phyloP scores from a whole-genome alignment of 2,113 vertebrate genomes.

The Atractosteus spatula region DNA sequence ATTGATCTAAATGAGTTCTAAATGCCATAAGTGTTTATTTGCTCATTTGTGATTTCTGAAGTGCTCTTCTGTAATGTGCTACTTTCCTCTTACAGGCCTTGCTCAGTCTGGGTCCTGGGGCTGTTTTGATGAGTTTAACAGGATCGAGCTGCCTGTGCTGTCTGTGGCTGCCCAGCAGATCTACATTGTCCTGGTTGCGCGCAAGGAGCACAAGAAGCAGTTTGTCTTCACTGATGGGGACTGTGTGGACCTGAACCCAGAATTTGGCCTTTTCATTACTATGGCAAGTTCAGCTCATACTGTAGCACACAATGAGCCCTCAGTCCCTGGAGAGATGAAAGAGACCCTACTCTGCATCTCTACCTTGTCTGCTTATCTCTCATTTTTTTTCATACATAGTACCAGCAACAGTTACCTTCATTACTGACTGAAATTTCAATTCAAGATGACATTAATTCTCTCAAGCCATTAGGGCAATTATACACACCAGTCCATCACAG shows the following conservation, averaged over 20 bases:
- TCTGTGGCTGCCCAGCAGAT: conserved; percentile 91
- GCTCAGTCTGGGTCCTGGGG: conserved; percentile 89
- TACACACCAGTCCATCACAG: too few relatives aligned
- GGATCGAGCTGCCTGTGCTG: conserved; percentile 85
- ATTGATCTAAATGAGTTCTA: background rate
- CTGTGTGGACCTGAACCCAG: conserved; percentile 80
- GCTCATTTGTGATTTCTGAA: background rate
- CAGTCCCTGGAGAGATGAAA: too few relatives aligned
- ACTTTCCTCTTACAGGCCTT: conserved; percentile 65
- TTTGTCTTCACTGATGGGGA: conserved; percentile 90
- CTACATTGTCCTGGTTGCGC: conserved; percentile 81
- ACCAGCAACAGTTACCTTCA: too few relatives aligned
- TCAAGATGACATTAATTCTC: too few relatives aligned
- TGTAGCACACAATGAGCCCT: too few relatives aligned
- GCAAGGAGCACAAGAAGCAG: conserved; percentile 79
- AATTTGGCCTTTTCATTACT: conserved; percentile 90
- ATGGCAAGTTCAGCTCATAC: conserved; percentile 67
- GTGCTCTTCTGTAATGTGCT: background rate
- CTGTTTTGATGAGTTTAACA: conserved; percentile 91
- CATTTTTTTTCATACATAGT: too few relatives aligned
- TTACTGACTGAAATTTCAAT: too few relatives aligned
- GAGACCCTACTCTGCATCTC: too few relatives aligned
- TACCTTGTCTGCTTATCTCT: too few relatives aligned
- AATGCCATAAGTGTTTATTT: conserved; percentile 6
- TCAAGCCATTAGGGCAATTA: too few relatives aligned